These are phyloP conservation scores for Onychostoma macrolepis DNA, from an alignment of 2,113 vertebrate genomes.

Conservation along the genomic window DNA sequence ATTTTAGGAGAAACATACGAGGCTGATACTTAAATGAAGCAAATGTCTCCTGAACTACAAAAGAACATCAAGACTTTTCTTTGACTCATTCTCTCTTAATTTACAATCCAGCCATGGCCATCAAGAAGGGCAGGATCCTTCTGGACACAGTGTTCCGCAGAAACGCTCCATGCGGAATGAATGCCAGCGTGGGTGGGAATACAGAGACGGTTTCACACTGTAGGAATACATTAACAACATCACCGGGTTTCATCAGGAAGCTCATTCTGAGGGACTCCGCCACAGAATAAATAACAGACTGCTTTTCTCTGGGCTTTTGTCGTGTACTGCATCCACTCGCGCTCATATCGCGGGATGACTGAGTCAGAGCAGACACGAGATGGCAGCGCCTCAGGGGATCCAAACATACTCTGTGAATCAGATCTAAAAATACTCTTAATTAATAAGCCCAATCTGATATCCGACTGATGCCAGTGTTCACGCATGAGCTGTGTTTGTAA, in stretches of 20 bases:
- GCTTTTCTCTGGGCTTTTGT: background rate
- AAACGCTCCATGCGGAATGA: background rate
- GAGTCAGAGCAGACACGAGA: slow-evolving; percentile 11
- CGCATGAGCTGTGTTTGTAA: slow-evolving; percentile 7
- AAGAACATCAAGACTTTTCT: background rate
- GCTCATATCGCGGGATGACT: slow-evolving; percentile 18
- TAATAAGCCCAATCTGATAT: slow-evolving; percentile 9
- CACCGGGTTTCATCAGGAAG: slow-evolving; percentile 27
- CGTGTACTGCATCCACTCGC: background rate
- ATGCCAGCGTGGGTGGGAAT: slow-evolving; percentile 13
- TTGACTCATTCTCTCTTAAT: background rate
- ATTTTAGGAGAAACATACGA: background rate
- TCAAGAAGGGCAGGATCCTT: slow-evolving; percentile 1
- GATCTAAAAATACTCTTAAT: slow-evolving; percentile 36
- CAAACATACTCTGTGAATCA: slow-evolving; percentile 7
- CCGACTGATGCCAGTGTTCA: background rate
- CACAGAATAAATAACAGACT: slow-evolving; percentile 16
- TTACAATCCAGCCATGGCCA: background rate
- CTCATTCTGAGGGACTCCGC: slow-evolving; percentile 29
- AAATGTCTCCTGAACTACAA: background rate
- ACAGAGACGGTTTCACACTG: background rate
- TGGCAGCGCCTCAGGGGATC: slow-evolving; percentile 43
- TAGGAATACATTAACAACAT: slow-evolving; percentile 48
- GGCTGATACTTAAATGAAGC: background rate
- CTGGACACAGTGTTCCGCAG: background rate